phyloP scores from a whole-genome alignment of 2,888 invertebrate species.

The Villa cingulata region DNA sequence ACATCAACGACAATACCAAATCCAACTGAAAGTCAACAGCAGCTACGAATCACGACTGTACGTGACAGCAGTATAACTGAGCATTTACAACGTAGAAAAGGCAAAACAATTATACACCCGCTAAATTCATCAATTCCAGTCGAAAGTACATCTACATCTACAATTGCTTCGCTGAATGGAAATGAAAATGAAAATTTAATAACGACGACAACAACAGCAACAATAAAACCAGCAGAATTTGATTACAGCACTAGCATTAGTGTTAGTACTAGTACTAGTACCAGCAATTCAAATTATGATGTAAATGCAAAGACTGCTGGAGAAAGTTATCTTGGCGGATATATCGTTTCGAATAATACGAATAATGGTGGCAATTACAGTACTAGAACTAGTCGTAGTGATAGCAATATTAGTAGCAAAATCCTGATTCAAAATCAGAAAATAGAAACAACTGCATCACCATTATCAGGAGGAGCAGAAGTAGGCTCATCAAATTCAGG shows the following conservation, averaged over 20 bases:
- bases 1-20: neutral
- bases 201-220: neutral
- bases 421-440: too few species aligned
- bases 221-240: neutral
- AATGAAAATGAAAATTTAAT: too few species aligned
- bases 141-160: neutral
- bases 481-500: too few species aligned
- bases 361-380: too few species aligned
- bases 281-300: too few species aligned
- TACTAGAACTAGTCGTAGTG: neutral
- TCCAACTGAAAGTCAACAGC: neutral
- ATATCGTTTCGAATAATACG: too few species aligned
- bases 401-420: neutral
- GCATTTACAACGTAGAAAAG: constrained; percentile 2
- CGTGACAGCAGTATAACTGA: neutral
- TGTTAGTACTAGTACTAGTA: too few species aligned
- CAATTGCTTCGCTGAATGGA: too few species aligned
- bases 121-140: neutral
- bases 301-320: neutral
- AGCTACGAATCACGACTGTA: neutral
- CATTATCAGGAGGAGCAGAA: too few species aligned
- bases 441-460: too few species aligned
- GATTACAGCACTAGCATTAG: too few species aligned
- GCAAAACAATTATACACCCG: neutral
- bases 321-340: neutral